These are phyloP conservation scores for Sebastes baramenuke DNA, from an alignment of 2,797 vertebrate species.

Conservation along the genomic window DNA sequence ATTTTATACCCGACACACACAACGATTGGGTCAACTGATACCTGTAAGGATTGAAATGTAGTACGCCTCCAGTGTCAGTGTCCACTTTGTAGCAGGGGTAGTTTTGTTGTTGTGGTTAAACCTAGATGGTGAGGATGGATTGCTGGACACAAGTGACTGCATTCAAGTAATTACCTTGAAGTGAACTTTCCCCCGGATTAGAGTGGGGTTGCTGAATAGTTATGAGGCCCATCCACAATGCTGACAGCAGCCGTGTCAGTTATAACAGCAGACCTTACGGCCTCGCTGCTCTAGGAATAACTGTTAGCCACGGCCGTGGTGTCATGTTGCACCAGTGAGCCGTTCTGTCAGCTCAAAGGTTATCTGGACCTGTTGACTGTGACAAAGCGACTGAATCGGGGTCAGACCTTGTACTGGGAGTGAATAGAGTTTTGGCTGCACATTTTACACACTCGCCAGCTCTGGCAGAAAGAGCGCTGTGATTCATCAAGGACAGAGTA, in stretches of 20 bases:
- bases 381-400: slow-evolving; percentile 48
- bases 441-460: neutral
- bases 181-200: slow-evolving; percentile 31
- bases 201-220: slow-evolving; percentile 37
- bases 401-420: slow-evolving; percentile 15
- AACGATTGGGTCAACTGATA: slow-evolving; percentile 30
- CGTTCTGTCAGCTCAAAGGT: slow-evolving; percentile 66
- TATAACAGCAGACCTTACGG: slow-evolving; percentile 17
- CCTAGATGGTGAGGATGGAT: slow-evolving; percentile 17
- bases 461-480: slow-evolving; percentile 4
- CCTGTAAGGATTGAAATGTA: slow-evolving; percentile 14
- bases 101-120: slow-evolving; percentile 32
- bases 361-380: slow-evolving; percentile 67
- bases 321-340: slow-evolving; percentile 67
- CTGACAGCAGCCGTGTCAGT: slow-evolving; percentile 32
- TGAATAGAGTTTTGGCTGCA: slow-evolving; percentile 22
- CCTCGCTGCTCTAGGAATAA: slow-evolving; percentile 50
- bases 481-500: slow-evolving; percentile 41
- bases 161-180: slow-evolving; percentile 57
- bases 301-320: slow-evolving; percentile 26
- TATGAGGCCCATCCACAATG: slow-evolving; percentile 19
- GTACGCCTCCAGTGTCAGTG: slow-evolving; percentile 3
- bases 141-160: slow-evolving; percentile 43
- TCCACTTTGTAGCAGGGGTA: neutral
- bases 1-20: slow-evolving; percentile 8